Conservation (phyloP, 2,113 vertebrate genomes). For the Limanda limanda region DNA sequence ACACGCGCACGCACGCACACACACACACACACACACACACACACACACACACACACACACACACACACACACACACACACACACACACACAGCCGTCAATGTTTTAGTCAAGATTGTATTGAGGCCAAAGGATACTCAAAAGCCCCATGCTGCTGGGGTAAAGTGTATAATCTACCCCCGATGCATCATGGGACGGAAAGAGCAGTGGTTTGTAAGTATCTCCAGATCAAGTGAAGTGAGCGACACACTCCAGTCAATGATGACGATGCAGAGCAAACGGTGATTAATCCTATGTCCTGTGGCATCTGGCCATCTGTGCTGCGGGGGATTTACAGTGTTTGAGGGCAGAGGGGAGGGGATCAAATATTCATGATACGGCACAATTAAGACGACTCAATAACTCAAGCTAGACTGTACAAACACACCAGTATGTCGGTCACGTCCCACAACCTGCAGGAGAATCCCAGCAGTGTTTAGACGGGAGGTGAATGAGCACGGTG, state of each 20-base stretch:
- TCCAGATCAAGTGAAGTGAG: conserved; percentile 28
- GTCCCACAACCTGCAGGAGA: neutral
- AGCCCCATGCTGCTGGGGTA: conserved; percentile 1
- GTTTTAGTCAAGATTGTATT: conserved; percentile 39
- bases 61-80: no score
- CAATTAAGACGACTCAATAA: conserved; percentile 56
- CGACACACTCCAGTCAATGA: conserved; percentile 29
- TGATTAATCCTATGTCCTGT: conserved; percentile 58
- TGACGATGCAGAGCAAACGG: conserved; percentile 41
- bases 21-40: conserved; percentile 1
- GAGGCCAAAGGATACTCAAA: conserved; percentile 27
- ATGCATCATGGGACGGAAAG: conserved; percentile 31
- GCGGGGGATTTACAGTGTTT: conserved; percentile 43
- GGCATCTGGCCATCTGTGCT: conserved; percentile 65
- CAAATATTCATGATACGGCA: conserved; percentile 64
- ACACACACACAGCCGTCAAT: neutral
- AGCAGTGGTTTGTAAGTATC: conserved; percentile 37
- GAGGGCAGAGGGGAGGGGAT: conserved; percentile 55
- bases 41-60: neutral
- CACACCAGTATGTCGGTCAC: conserved; percentile 2
- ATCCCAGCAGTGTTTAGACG: neutral
- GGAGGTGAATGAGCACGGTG: neutral
- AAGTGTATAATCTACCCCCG: conserved; percentile 4
- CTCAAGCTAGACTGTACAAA: conserved; percentile 23
- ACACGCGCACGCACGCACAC: neutral